Conservation (phyloP, 2,797 vertebrate species). For the Trachops cirrhosus region DNA sequence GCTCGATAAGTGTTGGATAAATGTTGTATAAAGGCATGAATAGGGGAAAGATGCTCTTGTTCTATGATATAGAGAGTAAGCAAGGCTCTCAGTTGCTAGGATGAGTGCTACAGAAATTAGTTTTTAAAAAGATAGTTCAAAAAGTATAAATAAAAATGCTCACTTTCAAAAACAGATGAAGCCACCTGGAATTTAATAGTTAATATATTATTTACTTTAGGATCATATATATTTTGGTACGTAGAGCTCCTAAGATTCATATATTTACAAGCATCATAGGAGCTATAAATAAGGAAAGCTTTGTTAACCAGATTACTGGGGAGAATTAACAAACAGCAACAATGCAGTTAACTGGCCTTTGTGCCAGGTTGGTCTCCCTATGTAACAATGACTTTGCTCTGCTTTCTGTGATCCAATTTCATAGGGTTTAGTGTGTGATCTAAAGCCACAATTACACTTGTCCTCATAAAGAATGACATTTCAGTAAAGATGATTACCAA, state of each 20-base stretch:
- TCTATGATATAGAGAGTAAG: not conserved
- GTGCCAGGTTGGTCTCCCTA: not conserved
- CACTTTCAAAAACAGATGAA: not conserved
- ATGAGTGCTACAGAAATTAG: not conserved
- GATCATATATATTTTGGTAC: conserved; percentile 7
- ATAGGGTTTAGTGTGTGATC: not conserved
- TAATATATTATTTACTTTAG: not conserved
- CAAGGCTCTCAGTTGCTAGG: not conserved
- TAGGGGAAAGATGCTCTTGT: not conserved
- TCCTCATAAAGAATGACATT: conserved; percentile 16
- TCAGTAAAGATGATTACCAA: conserved; percentile 7
- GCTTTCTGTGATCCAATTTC: not conserved
- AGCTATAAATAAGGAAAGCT: conserved; percentile 8
- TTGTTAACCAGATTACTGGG: not conserved
- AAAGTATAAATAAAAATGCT: not conserved
- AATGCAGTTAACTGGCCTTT: not conserved
- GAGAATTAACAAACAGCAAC: conserved; percentile 1
- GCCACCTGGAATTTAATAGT: not conserved
- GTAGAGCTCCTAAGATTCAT: not conserved
- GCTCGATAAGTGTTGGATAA: conserved; percentile 5
- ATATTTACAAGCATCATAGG: not conserved
- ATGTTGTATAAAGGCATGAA: not conserved
- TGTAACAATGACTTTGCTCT: not conserved
- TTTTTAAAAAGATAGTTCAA: not conserved
- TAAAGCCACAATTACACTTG: not conserved